Conservation (phyloP, 1,140 invertebrate genomes). For the Zeugodacus cucurbitae region DNA sequence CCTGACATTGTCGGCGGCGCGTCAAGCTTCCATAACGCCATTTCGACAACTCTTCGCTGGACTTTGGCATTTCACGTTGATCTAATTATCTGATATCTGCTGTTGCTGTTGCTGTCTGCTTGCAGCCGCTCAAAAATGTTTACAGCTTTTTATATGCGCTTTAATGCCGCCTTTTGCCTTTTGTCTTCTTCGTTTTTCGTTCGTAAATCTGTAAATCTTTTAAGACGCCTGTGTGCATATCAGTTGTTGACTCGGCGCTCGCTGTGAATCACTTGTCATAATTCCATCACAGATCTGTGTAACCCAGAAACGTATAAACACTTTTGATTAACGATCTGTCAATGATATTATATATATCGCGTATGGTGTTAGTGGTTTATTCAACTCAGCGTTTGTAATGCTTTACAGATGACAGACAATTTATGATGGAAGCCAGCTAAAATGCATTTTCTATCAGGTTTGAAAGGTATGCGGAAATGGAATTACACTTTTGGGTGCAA, state of each 20-base stretch:
- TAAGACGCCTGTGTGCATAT: background rate
- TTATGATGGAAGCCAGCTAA: background rate
- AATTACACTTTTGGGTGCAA: background rate
- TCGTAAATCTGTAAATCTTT: background rate
- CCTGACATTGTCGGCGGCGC: background rate
- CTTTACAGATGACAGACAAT: background rate
- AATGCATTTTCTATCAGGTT: background rate
- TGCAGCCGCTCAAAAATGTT: background rate
- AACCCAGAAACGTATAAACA: background rate
- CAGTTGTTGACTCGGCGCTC: background rate
- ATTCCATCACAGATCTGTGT: background rate
- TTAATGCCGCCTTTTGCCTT: background rate
- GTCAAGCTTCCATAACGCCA: background rate
- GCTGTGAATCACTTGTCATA: background rate
- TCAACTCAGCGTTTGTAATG: background rate
- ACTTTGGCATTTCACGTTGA: background rate
- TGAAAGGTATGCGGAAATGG: background rate
- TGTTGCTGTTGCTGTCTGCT: background rate
- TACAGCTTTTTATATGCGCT: background rate
- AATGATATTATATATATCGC: background rate
- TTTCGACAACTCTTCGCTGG: background rate
- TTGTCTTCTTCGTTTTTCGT: background rate
- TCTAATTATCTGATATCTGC: conserved; percentile 5
- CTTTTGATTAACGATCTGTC: background rate
- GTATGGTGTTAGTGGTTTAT: background rate